phyloP scores from a whole-genome alignment of 2,888 invertebrate species.

The Kryphioiulus occultus region DNA sequence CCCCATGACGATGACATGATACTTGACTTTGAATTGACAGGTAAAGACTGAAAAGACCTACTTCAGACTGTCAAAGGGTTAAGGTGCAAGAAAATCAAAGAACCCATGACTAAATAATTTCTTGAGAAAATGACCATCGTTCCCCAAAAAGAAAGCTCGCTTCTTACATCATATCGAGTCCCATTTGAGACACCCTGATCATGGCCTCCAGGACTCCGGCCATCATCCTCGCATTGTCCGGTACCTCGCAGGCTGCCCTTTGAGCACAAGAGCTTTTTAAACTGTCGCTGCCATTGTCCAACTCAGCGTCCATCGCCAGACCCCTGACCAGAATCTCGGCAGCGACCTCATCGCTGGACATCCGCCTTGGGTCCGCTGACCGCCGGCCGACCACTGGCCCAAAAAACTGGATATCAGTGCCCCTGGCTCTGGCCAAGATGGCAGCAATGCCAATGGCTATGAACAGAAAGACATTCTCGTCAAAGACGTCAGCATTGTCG shows the following conservation, averaged over 20 bases:
- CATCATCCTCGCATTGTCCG: not conserved
- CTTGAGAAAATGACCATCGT: too few species aligned
- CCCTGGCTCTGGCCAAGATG: not conserved
- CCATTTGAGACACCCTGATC: not conserved
- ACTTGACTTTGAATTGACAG: too few species aligned
- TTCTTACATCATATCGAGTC: not conserved
- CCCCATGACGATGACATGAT: too few species aligned
- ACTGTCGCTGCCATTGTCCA: not conserved
- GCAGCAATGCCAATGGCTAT: not conserved
- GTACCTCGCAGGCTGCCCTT: slow-evolving; percentile 37
- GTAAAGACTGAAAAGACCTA: too few species aligned
- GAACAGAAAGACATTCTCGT: slow-evolving; percentile 27
- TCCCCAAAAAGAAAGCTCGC: too few species aligned
- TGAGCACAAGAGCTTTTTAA: not conserved
- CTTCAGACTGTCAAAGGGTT: too few species aligned
- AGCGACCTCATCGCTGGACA: not conserved
- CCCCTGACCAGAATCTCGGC: not conserved
- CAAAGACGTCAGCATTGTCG: not conserved
- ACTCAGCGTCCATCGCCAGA: not conserved
- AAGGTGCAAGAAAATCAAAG: too few species aligned
- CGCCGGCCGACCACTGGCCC: slow-evolving; percentile 21
- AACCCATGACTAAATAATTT: too few species aligned
- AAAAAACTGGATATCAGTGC: not conserved
- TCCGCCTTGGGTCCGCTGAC: not conserved
- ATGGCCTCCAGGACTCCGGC: not conserved